Percentiles rank a stretch among this genome's conserved stretches.
Evolutionary conservation across 2,113 vertebrate species (phyloP).

Genomic region (Nibea coibor): DNA sequence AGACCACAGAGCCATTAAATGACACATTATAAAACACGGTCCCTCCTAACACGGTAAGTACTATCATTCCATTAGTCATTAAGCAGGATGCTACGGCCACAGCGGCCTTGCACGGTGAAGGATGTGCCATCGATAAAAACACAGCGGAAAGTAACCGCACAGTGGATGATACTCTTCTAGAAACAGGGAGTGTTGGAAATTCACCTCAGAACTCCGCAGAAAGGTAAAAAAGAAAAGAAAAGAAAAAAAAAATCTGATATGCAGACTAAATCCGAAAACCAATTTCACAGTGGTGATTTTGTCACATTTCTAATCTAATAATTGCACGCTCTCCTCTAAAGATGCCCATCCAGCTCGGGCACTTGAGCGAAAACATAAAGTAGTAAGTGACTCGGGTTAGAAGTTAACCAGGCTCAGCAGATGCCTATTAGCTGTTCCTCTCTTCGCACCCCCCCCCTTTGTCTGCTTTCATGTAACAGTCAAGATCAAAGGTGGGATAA

Average conservation of each 20-base stretch:
- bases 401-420: conserved; percentile 71
- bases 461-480: conserved; percentile 69
- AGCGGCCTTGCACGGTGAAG: conserved; percentile 45
- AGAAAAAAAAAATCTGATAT: conserved; percentile 57
- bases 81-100: conserved; percentile 48
- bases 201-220: conserved; percentile 36
- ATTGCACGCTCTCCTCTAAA: conserved; percentile 51
- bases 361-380: conserved; percentile 58
- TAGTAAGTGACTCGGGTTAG: conserved; percentile 58
- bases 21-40: conserved; percentile 40
- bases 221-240: conserved; percentile 32
- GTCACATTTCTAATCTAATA: conserved; percentile 71
- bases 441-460: conserved; percentile 29
- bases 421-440: conserved; percentile 66
- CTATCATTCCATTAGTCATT: conserved; percentile 55
- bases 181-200: conserved; percentile 24
- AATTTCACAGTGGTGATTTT: conserved; percentile 73
- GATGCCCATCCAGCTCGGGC: conserved; percentile 52
- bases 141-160: not conserved
- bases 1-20: conserved; percentile 53
- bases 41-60: conserved; percentile 18
- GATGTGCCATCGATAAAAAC: conserved; percentile 54
- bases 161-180: conserved; percentile 43
- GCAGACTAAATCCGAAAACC: conserved; percentile 69
- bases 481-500: conserved; percentile 76